Conservation (phyloP, 2,888 invertebrate genomes). For the Argynnis bischoffii region DNA sequence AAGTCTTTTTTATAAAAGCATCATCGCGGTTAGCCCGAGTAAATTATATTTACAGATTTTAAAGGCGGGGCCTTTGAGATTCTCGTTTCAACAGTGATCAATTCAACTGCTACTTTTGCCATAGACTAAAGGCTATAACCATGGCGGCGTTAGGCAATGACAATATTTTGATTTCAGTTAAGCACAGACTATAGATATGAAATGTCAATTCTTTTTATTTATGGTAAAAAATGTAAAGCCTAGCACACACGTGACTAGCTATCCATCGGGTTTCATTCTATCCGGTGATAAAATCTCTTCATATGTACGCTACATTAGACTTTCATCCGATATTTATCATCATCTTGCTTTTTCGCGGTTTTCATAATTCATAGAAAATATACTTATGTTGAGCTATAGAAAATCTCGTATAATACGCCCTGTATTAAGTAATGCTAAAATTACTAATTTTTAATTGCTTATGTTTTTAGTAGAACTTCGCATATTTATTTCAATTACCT, state of each 20-base stretch:
- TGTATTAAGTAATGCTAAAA: no score
- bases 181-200: neutral
- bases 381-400: no score
- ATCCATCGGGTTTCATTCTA: no score
- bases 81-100: conserved; percentile 75
- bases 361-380: no score
- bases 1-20: conserved; percentile 65
- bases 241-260: neutral
- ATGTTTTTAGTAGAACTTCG: no score
- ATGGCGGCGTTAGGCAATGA: conserved; percentile 30
- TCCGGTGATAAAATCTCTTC: no score
- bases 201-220: neutral
- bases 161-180: conserved; percentile 17
- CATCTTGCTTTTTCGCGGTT: no score
- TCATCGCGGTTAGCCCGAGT: conserved; percentile 71
- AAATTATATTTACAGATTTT: conserved; percentile 68
- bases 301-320: no score
- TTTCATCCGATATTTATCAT: no score
- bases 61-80: conserved; percentile 77
- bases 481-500: no score
- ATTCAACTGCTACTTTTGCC: conserved; percentile 68
- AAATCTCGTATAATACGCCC: no score
- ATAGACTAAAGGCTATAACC: conserved; percentile 43
- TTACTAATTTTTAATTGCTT: no score
- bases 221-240: neutral